Percentiles rank a stretch among this genome's conserved stretches.
Conservation (phyloP, 2,888 invertebrate species). For the Troides oblongomaculatus region DNA sequence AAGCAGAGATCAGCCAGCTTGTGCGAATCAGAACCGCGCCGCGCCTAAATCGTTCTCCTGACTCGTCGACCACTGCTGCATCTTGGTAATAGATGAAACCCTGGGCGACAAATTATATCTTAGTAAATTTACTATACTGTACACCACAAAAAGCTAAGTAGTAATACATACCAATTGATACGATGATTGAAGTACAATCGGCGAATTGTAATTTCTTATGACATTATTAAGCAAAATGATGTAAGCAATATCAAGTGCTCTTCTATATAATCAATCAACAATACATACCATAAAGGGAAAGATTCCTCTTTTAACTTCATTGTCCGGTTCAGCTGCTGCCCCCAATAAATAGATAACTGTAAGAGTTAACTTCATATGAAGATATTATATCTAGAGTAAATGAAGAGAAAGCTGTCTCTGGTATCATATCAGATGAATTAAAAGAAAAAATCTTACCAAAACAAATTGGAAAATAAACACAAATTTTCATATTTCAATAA, state of each 20-base stretch:
- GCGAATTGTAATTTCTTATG: neutral
- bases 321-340: slow-evolving; percentile 50
- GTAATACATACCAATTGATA: too few species aligned
- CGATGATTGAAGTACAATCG: neutral
- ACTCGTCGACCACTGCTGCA: slow-evolving; percentile 49
- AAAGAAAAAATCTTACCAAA: slow-evolving; percentile 48
- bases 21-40: slow-evolving; percentile 58
- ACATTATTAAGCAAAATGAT: too few species aligned
- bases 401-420: neutral
- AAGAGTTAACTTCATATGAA: slow-evolving; percentile 31
- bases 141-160: neutral
- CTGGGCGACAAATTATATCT: slow-evolving; percentile 41
- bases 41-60: slow-evolving; percentile 52
- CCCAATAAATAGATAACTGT: slow-evolving; percentile 43
- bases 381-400: neutral
- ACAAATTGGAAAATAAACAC: slow-evolving; percentile 48
- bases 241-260: neutral
- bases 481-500: slow-evolving; percentile 54
- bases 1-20: slow-evolving; percentile 61
- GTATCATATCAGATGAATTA: neutral
- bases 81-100: slow-evolving; percentile 68
- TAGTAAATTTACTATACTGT: neutral
- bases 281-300: slow-evolving; percentile 62
- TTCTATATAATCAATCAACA: slow-evolving; percentile 8
- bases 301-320: slow-evolving; percentile 53